phyloP scores from a whole-genome alignment of 2,888 invertebrate species.

The Yponomeuta plumbellus region DNA sequence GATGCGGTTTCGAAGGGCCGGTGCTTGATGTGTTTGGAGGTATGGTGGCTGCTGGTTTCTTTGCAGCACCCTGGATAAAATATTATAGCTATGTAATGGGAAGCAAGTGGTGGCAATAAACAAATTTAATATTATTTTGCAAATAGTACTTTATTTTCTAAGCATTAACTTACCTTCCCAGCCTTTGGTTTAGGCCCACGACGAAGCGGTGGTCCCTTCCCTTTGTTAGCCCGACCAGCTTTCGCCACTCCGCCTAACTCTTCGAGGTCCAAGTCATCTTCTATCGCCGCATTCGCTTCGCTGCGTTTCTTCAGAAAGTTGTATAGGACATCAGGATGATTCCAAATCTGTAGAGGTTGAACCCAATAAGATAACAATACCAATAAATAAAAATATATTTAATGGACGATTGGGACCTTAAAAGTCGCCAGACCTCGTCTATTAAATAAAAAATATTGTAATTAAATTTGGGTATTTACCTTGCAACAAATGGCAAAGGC shows the following conservation, averaged over 20 bases:
- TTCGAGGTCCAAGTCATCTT: slow-evolving; percentile 87
- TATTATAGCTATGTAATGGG: background rate
- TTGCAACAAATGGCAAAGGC: slow-evolving; percentile 99
- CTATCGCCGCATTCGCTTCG: slow-evolving; percentile 82
- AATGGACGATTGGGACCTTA: no score
- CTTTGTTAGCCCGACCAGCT: slow-evolving; percentile 49
- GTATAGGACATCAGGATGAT: slow-evolving; percentile 94
- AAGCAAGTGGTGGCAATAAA: no score
- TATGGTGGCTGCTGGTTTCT: slow-evolving; percentile 72
- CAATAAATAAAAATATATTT: no score
- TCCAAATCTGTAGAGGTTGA: slow-evolving; percentile 83
- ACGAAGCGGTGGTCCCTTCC: slow-evolving; percentile 36
- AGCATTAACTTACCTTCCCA: background rate
- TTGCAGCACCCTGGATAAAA: slow-evolving; percentile 49
- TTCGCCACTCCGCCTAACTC: slow-evolving; percentile 80
- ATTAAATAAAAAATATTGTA: no score
- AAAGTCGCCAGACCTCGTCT: no score
- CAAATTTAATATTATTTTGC: no score
- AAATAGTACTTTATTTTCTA: background rate
- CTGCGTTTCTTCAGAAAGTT: slow-evolving; percentile 90
- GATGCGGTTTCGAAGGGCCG: slow-evolving; percentile 31
- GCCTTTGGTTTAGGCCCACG: slow-evolving; percentile 44
- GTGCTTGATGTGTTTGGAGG: slow-evolving; percentile 57
- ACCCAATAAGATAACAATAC: no score
- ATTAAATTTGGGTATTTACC: slow-evolving; percentile 51